phyloP scores from a whole-genome alignment of 1,140 invertebrate species.

The Andricus grossulariae region DNA sequence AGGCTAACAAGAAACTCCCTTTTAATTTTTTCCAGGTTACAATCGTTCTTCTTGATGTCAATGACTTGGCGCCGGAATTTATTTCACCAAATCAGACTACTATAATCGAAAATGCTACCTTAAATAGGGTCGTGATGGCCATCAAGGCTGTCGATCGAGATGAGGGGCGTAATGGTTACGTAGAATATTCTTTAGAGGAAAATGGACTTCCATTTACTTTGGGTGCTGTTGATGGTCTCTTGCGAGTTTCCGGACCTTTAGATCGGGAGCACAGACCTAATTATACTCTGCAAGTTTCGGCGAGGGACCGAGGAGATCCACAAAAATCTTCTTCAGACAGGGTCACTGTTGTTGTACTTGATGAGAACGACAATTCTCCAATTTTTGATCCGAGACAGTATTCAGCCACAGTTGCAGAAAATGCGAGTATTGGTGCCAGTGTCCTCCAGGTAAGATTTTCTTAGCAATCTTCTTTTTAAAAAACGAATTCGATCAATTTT shows the following conservation, averaged over 20 bases:
- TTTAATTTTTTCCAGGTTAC: conserved; percentile 81
- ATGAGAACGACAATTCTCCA: conserved; percentile 96
- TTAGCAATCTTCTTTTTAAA: too few species aligned
- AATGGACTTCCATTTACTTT: conserved; percentile 84
- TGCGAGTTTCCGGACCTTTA: conserved; percentile 87
- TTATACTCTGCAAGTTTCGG: conserved; percentile 88
- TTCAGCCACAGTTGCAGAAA: conserved; percentile 91
- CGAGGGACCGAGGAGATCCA: conserved; percentile 92
- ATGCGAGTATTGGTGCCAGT: conserved; percentile 93
- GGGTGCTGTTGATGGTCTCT: conserved; percentile 90
- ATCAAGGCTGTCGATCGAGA: conserved; percentile 94
- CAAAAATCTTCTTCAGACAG: conserved; percentile 83
- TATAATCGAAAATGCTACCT: conserved; percentile 90
- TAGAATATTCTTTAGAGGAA: conserved; percentile 88
- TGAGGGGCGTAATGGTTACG: conserved; percentile 94
- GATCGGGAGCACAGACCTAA: conserved; percentile 90
- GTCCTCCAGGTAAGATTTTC: conserved; percentile 83
- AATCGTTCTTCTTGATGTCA: conserved; percentile 92
- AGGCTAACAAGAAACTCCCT: too few species aligned
- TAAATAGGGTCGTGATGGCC: conserved; percentile 92
- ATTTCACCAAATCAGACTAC: conserved; percentile 86
- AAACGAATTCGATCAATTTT: too few species aligned
- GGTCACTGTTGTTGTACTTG: conserved; percentile 86
- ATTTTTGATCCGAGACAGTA: conserved; percentile 93
- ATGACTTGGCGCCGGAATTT: conserved; percentile 95